These are phyloP conservation scores for Oryzias melastigma DNA, from an alignment of 2,113 vertebrate species.

Conservation along the genomic window DNA sequence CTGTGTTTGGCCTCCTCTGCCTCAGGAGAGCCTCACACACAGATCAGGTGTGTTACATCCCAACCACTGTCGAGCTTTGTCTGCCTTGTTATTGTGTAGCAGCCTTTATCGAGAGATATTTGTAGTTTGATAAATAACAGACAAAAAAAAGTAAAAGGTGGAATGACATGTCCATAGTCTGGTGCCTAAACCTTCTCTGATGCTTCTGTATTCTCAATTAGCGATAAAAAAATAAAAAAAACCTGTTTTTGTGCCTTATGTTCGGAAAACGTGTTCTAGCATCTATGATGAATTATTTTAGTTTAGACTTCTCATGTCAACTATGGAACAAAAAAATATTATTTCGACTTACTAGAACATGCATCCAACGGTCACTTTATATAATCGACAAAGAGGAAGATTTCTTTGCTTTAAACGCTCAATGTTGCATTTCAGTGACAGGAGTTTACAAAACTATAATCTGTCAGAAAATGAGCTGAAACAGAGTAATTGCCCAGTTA, in stretches of 20 bases:
- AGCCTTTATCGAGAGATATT: too few species aligned
- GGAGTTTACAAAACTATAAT: neutral
- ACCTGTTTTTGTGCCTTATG: conserved; percentile 31
- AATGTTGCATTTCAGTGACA: neutral
- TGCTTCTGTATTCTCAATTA: conserved; percentile 13
- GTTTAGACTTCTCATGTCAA: conserved; percentile 7
- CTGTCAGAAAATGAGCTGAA: neutral
- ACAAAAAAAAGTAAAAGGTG: neutral
- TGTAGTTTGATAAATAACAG: too few species aligned
- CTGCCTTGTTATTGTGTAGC: too few species aligned
- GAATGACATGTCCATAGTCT: neutral
- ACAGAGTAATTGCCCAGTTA: neutral
- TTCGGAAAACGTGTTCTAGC: conserved; percentile 4
- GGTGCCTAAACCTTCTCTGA: neutral
- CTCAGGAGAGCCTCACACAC: too few species aligned
- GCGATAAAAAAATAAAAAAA: neutral
- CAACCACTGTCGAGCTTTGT: too few species aligned
- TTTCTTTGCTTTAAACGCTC: neutral
- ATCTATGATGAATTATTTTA: conserved; percentile 5
- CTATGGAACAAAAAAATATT: neutral
- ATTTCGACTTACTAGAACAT: neutral
- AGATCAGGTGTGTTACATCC: too few species aligned
- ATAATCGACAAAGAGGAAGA: neutral
- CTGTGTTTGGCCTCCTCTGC: conserved; percentile 1
- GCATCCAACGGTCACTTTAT: neutral